A percentile compares a stretch with the other conserved stretches of the same genome.
Evolutionary conservation across 2,797 vertebrate genomes (phyloP).

Genomic region (Peromyscus attwateri): DNA sequence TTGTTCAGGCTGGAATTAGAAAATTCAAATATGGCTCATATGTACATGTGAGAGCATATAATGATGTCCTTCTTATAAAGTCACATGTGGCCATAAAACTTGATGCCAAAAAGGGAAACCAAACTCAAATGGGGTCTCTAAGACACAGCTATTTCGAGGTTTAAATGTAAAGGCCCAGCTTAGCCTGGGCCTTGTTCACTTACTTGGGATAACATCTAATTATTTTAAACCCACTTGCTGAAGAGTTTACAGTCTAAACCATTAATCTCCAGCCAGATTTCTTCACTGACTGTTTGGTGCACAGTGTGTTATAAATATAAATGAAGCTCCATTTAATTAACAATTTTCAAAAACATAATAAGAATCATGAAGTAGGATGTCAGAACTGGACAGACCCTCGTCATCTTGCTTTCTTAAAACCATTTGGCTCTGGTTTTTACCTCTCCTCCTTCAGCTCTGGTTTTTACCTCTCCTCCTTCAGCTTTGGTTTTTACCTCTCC

Average conservation of each 20-base stretch:
- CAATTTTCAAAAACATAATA: slow-evolving; percentile 36
- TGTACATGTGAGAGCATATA: slow-evolving; percentile 76
- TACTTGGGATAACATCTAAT: slow-evolving; percentile 80
- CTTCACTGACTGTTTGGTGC: slow-evolving; percentile 42
- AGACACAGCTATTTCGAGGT: slow-evolving; percentile 76
- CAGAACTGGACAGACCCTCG: background rate
- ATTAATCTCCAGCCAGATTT: slow-evolving; percentile 56
- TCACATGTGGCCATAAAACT: slow-evolving; percentile 80
- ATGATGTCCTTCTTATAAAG: slow-evolving; percentile 75
- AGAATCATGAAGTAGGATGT: background rate
- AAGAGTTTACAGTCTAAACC: slow-evolving; percentile 75
- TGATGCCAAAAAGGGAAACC: slow-evolving; percentile 80
- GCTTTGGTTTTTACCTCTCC: too few species aligned
- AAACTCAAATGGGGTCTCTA: slow-evolving; percentile 73
- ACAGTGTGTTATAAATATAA: slow-evolving; percentile 40
- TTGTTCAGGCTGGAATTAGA: slow-evolving; percentile 83
- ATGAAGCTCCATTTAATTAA: slow-evolving; percentile 59
- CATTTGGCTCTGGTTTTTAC: background rate
- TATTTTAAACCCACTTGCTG: slow-evolving; percentile 80
- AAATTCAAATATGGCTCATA: slow-evolving; percentile 81
- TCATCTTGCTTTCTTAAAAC: background rate
- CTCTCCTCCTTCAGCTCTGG: background rate
- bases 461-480: too few species aligned
- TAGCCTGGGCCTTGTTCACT: slow-evolving; percentile 73
- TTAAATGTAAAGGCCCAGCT: slow-evolving; percentile 82